Base-by-base conservation (phyloP, 2,797 vertebrate genomes). In the Scomberomorus guttatus region DNA sequence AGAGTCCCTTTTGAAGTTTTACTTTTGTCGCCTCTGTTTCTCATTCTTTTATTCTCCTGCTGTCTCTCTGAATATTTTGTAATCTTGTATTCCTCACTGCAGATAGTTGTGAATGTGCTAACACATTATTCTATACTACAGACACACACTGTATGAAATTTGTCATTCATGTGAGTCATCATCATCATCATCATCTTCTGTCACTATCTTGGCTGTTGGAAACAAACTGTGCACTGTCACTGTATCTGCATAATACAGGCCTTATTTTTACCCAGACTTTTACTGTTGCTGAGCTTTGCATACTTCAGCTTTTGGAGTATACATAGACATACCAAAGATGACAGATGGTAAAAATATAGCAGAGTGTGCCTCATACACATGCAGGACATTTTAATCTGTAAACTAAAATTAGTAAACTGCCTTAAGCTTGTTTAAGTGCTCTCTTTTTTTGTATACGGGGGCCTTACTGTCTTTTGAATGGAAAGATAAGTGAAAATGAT, bases 401-500 rank as follows among this genome's bases (percentile, higher is more conserved):
- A 81, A 64, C 58, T 58, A 5, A 48, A 60, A 76, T 79, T 58
- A 62, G 46, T 42, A 58, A 86, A 68, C 61, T 52, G 62, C 42
- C 68, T 37, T 1, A 44, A n/a, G 58, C 67, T 75, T 77, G 51
- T 72, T 79, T 66, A 78, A 50, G 46, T 61, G 48, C 18, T 34
- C 68, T 79, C 17, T 70, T 67, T 46, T 37, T 42, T 54, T 80
- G 60, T 67, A 59, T 62, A 51, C 54, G 39, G 66, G 54, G 73
- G 42, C 9, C 59, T 68, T 64, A 67, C 27, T 13, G 11, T 13
- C 52, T 50, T 90, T 71, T 57, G 75, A 89, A 72, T 60, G 58
- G 76, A 77, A 87, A 84, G 80, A 92, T 92, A 87, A 90, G 77
- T 87, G 78, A 84, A 92, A 92, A 89, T 93, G 83, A 93, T 91